Percentiles rank a stretch among this genome's conserved stretches.
These are phyloP conservation scores for Sogatella furcifera DNA, from an alignment of 1,140 invertebrate species.

Conservation along the genomic window DNA sequence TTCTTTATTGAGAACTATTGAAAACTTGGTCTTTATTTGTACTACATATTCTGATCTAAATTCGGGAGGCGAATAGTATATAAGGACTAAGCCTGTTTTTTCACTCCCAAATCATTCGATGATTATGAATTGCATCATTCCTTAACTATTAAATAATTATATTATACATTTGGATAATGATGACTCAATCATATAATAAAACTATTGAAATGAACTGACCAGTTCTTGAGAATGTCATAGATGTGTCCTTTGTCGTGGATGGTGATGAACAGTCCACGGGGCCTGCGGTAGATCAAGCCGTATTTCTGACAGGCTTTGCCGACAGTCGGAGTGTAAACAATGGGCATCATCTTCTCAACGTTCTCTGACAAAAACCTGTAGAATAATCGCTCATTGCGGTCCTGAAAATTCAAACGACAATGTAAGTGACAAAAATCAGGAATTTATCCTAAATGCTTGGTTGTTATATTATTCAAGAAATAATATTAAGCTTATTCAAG, in stretches of 20 bases:
- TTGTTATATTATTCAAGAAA: no score
- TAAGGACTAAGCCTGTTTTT: no score
- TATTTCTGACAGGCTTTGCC: slow-evolving; percentile 92
- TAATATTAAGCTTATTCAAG: no score
- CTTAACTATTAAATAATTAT: no score
- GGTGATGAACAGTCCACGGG: slow-evolving; percentile 90
- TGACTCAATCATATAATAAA: no score
- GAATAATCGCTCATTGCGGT: slow-evolving; percentile 84
- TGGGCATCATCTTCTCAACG: slow-evolving; percentile 76
- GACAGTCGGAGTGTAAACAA: slow-evolving; percentile 90
- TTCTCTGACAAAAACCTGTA: slow-evolving; percentile 84
- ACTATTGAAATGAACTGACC: slow-evolving; percentile 38
- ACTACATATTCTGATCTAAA: no score
- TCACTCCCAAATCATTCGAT: no score
- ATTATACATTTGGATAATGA: no score
- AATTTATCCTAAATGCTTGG: slow-evolving; percentile 2
- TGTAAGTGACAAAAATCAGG: slow-evolving; percentile 1
- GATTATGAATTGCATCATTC: no score
- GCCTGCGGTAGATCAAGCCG: slow-evolving; percentile 83
- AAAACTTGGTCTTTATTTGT: no score
- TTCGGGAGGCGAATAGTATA: no score
- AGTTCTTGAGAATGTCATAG: slow-evolving; percentile 72
- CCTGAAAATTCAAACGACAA: slow-evolving; percentile 38
- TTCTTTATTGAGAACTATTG: no score
- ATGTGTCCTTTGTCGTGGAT: slow-evolving; percentile 92